Conservation (phyloP, 2,797 vertebrate species). For the Spheniscus humboldti region DNA sequence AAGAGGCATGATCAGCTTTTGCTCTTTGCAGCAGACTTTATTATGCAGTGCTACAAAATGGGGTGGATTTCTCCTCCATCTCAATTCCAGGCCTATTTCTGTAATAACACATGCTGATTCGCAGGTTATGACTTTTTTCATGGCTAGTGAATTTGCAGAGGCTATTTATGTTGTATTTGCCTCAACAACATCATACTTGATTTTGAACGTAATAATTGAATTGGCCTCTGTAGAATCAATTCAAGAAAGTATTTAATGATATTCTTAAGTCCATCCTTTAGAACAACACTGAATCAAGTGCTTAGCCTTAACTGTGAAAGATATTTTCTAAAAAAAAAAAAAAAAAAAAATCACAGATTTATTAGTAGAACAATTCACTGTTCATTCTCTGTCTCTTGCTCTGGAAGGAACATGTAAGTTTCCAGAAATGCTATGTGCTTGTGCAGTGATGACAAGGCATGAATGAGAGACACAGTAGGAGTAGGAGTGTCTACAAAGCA, state of each 20-base stretch:
- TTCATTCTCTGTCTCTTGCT: neutral
- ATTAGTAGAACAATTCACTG: neutral
- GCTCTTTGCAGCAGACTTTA: neutral
- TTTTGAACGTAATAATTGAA: neutral
- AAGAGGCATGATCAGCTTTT: neutral
- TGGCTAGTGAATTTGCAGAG: neutral
- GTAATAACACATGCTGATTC: neutral
- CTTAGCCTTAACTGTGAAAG: neutral
- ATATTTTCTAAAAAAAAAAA: neutral
- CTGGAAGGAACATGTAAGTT: neutral
- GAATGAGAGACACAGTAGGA: neutral
- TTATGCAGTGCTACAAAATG: neutral
- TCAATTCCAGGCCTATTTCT: neutral
- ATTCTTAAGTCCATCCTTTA: neutral
- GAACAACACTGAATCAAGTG: neutral
- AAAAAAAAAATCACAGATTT: neutral
- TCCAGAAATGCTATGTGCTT: neutral
- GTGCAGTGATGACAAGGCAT: neutral
- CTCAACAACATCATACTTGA: neutral
- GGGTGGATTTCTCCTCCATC: neutral
- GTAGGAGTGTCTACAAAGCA: neutral
- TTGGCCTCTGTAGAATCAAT: neutral
- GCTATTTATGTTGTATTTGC: neutral
- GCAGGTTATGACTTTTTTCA: neutral
- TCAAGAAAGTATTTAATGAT: neutral